A percentile compares a stretch with the other conserved stretches of the same genome.
These are phyloP conservation scores for Yponomeuta sedellus DNA, from an alignment of 2,888 invertebrate species.

Conservation along the genomic window DNA sequence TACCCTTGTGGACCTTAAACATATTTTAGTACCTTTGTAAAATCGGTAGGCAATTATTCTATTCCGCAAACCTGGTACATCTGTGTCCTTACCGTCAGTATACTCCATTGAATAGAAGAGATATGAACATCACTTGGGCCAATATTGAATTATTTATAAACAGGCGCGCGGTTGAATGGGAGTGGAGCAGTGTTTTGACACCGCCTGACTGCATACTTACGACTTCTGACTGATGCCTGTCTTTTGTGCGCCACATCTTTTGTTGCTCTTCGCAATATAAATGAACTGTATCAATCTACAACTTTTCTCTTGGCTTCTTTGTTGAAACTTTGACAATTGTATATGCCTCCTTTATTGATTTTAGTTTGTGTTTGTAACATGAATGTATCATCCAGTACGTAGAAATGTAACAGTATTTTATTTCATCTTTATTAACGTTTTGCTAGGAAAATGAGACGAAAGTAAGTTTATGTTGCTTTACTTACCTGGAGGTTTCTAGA, in stretches of 20 bases:
- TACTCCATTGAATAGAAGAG: slow-evolving; percentile 17
- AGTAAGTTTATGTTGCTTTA: slow-evolving; percentile 1
- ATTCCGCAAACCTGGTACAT: background rate
- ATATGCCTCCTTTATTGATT: background rate
- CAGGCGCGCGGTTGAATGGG: slow-evolving; percentile 50
- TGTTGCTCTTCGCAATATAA: slow-evolving; percentile 42
- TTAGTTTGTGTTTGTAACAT: too few relatives aligned
- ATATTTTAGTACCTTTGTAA: too few relatives aligned
- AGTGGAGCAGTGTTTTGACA: slow-evolving; percentile 51
- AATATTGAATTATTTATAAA: slow-evolving; percentile 71
- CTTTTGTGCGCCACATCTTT: slow-evolving; percentile 45
- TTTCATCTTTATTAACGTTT: too few relatives aligned
- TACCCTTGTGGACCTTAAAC: too few relatives aligned
- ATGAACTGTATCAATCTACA: slow-evolving; percentile 30
- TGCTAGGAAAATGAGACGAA: background rate
- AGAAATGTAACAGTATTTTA: too few relatives aligned
- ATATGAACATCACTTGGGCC: slow-evolving; percentile 40
- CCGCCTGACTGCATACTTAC: slow-evolving; percentile 66
- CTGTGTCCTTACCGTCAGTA: background rate
- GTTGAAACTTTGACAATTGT: slow-evolving; percentile 4
- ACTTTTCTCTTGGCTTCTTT: slow-evolving; percentile 11
- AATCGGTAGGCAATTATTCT: too few relatives aligned
- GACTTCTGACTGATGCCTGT: slow-evolving; percentile 64
- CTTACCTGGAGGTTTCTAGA: slow-evolving; percentile 17
- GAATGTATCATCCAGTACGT: too few relatives aligned